Percentiles rank a stretch among this genome's conserved stretches.
Evolutionary conservation across 2,888 invertebrate species (phyloP).

Genomic region (Platycheirus rosarum): DNA sequence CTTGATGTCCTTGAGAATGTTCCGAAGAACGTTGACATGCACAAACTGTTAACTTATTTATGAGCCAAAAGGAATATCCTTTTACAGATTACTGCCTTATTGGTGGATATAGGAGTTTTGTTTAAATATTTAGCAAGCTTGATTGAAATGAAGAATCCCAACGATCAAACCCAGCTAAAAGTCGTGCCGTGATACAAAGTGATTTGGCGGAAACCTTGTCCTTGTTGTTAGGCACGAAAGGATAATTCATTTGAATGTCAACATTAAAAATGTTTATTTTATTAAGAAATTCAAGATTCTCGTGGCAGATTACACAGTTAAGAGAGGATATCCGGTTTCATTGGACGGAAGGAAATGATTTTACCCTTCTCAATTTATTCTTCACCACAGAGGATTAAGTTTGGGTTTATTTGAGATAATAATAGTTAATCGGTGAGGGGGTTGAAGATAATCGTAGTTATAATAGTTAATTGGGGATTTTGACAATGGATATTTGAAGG

Average conservation of each 20-base stretch:
- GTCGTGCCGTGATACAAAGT: constrained; percentile 26
- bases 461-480: no score
- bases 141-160: constrained; percentile 46
- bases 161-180: neutral
- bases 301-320: neutral
- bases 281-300: constrained; percentile 28
- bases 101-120: neutral
- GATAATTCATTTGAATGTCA: constrained; percentile 36
- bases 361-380: no score
- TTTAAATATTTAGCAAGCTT: constrained; percentile 42
- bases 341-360: constrained; percentile 22
- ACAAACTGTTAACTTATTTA: constrained; percentile 54
- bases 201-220: constrained; percentile 11
- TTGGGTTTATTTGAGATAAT: no score
- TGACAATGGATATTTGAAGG: no score
- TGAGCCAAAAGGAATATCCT: constrained; percentile 22
- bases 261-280: constrained; percentile 39
- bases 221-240: neutral
- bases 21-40: constrained; percentile 31
- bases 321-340: constrained; percentile 3
- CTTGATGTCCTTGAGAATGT: constrained; percentile 44
- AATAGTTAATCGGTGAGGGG: no score
- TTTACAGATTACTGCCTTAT: constrained; percentile 41
- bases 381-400: no score
- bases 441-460: no score